Percentiles rank a stretch among this genome's conserved stretches.
Evolutionary conservation across 2,113 vertebrate species (phyloP).

Genomic region (Burhinus oedicnemus): DNA sequence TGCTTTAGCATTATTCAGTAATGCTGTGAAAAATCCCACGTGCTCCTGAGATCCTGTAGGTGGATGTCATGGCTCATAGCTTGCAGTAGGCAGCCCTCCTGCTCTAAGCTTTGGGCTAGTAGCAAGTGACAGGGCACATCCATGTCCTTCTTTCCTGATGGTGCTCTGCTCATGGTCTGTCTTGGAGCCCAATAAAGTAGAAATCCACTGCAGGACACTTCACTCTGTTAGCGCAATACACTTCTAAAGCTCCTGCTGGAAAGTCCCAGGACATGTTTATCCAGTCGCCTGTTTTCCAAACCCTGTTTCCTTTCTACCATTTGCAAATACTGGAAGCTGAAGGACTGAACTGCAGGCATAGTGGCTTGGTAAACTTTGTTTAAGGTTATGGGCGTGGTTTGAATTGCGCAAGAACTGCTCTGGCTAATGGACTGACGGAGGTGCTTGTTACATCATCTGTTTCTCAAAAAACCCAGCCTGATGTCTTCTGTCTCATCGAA

Average conservation of each 20-base stretch:
- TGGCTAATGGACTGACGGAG: neutral
- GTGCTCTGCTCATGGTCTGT: neutral
- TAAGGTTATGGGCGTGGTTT: neutral
- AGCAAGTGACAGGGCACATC: neutral
- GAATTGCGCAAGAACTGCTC: neutral
- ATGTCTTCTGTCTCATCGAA: neutral
- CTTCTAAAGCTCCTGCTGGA: neutral
- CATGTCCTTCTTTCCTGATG: neutral
- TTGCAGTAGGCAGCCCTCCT: neutral
- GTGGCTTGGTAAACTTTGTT: neutral
- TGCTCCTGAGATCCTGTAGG: neutral
- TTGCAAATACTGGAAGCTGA: neutral
- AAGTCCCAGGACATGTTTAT: neutral
- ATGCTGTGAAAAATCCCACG: neutral
- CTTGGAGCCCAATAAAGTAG: neutral
- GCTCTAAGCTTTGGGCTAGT: neutral
- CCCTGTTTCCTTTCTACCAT: neutral
- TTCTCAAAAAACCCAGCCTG: neutral
- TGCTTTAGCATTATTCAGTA: neutral
- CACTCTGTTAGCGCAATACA: accelerated
- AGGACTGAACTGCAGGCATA: neutral
- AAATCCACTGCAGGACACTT: accelerated
- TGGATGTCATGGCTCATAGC: neutral
- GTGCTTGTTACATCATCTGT: neutral
- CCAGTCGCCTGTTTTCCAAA: neutral